Base-by-base conservation (phyloP, 2,888 invertebrate species). In the Eretmocerus hayati region DNA sequence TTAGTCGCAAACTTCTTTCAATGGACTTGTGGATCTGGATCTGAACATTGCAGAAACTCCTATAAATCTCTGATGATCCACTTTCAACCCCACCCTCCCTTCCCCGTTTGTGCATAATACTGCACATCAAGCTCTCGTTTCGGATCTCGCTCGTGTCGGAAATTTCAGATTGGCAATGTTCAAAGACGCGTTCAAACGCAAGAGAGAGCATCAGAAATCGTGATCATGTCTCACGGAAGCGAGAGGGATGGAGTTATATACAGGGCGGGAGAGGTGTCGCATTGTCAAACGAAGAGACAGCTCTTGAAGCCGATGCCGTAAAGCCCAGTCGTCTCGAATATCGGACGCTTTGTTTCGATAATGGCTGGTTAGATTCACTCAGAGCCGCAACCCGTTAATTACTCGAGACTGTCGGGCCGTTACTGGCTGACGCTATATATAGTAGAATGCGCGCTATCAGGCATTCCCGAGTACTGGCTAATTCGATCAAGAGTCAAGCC, bases 401-500 rank as follows among this genome's bases (percentile, higher is more conserved):
- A 68, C 69, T 70, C 66, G 65, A 66, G 65, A 65, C 67, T 64
- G 67, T 66, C 67, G 61, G 62, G 62, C 62, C 19, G 42, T 30
- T 20, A 31, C 21, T 15, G 22, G 19, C 21, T n/a, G 35, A 13
- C 20, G 37, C 37, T 37, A 20, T 20, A 8, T 9, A 13, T 16
- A 16, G n/a, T n/a, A 6, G n/a, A n/a, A n/a, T n/a, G n/a, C n/a
- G n/a, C 23, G 44, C 46, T 70, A 69, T 71, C 70, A 64, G 61
- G 63, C 61, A 66, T 64, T 64, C 62, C 63, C 64, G 62, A 6
- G 37, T 33, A 62, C 60, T 64, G 63, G 66, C 62, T 71, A 71
- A 71, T 70, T 71, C 67, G 71, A 71, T 71, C 67, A 70, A 59
- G 60, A 67, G 65, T 63, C 63, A 64, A 65, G 64, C 65, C 66